Evolutionary conservation across 2,888 invertebrate species (phyloP).

Genomic region (Acanthosepion esculentum): DNA sequence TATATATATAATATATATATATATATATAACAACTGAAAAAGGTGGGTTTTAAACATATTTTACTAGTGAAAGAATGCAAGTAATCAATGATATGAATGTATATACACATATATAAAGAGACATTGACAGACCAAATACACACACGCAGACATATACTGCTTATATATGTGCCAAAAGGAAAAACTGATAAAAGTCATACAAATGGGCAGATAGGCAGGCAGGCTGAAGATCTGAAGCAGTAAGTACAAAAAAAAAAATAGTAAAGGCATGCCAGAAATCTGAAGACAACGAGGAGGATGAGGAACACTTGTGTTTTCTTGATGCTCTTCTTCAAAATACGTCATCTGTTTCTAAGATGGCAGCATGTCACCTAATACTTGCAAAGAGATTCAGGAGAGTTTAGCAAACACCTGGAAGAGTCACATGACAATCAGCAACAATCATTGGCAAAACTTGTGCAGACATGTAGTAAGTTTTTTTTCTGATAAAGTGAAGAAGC

Average conservation of each 20-base stretch:
- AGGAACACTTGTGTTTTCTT: neutral
- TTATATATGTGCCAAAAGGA: neutral
- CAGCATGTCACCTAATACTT: neutral
- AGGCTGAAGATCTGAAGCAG: neutral
- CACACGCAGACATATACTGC: too few relatives aligned
- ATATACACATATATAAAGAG: neutral
- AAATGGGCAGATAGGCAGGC: neutral
- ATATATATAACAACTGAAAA: too few relatives aligned
- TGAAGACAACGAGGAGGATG: neutral
- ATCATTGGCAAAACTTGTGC: neutral
- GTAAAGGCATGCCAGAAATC: neutral
- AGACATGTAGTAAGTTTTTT: too few relatives aligned
- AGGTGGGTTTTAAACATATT: neutral
- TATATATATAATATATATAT: too few relatives aligned
- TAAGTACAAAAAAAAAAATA: neutral
- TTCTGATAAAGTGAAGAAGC: too few relatives aligned
- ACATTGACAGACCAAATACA: neutral
- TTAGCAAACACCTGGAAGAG: constrained; percentile 7
- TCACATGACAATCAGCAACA: constrained; percentile 22
- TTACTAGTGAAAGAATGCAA: neutral
- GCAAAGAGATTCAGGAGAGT: neutral
- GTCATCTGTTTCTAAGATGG: neutral
- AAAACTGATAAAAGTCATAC: neutral
- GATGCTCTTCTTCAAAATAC: neutral
- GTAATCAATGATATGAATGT: neutral